Evolutionary conservation across 37 sponge, comb jelly and placozoan genomes (phyloP), one percentile per base, ranked within the genome.

Genomic region (Ephydatia muelleri): DNA sequence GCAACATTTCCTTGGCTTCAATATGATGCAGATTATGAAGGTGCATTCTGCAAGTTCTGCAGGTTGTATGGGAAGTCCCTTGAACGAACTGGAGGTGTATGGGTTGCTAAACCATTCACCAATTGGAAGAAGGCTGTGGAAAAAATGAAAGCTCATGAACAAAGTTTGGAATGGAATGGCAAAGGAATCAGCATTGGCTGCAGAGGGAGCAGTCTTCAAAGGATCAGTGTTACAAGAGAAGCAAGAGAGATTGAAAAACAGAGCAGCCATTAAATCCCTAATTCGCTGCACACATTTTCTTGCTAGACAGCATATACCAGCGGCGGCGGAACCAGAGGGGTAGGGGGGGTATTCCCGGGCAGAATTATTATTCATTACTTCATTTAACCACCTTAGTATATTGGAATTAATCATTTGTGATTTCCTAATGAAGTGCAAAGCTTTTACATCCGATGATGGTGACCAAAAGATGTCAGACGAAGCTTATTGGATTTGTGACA

Each of bases 101-200:
- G 89, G 88, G 39, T 49, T 30, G 67, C 83, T 38, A 88, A 83
- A 65, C 89, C 84, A 19, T 88, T 88, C 67, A 78, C 16, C 1
- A 88, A 88, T 79, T 88, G 89, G 89, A 88, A 88, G 80, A 88
- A 83, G 49, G 84, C 89, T 47, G 69, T 80, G 16, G 84, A 78
- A 23, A 84, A 84, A 74, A 88, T 83, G 83, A 36, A 70, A 69
- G 84, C 79, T n/a, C 89, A 88, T 68, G 70, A 57, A 66, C 64
- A 78, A 22, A 83, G 36, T 43, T 29, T n/a, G n/a, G n/a, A n/a
- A n/a, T n/a, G n/a, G n/a, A n/a, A n/a, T n/a, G n/a, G n/a, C n/a
- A n/a, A n/a, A n/a, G n/a, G n/a, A n/a, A n/a, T n/a, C n/a, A n/a
- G n/a, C n/a, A n/a, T n/a, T n/a, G 38, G 79, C 38, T 40, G 81